Evolutionary conservation across 2,113 vertebrate genomes (phyloP).

Genomic region (Suncus etruscus): DNA sequence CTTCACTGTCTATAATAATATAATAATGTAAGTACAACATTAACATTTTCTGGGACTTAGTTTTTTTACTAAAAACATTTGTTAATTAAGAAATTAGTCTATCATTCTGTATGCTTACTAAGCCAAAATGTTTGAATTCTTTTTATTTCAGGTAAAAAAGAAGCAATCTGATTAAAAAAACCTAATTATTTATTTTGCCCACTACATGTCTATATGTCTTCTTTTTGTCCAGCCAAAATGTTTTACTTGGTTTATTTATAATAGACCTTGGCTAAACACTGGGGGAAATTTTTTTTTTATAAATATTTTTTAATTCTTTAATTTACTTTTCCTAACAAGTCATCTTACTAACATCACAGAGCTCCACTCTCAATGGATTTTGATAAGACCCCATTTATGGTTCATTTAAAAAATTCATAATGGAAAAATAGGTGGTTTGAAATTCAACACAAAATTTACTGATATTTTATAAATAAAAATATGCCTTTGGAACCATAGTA

Average conservation of each 20-base stretch:
- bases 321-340: conserved; percentile 20
- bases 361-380: neutral
- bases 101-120: neutral
- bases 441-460: conserved; percentile 46
- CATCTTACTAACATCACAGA: neutral
- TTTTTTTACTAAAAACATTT: conserved; percentile 29
- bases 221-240: conserved; percentile 10
- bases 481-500: too few species aligned
- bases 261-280: neutral
- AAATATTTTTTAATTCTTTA: neutral
- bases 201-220: neutral
- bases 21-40: neutral
- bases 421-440: neutral
- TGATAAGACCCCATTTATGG: too few species aligned
- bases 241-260: neutral
- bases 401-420: too few species aligned
- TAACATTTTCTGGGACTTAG: neutral
- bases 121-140: neutral
- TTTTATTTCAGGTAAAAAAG: neutral
- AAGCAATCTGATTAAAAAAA: neutral
- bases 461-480: neutral
- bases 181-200: neutral
- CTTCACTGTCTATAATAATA: neutral
- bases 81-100: neutral
- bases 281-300: neutral